phyloP scores from a whole-genome alignment of 2,113 vertebrate species.

The Chroicocephalus ridibundus region DNA sequence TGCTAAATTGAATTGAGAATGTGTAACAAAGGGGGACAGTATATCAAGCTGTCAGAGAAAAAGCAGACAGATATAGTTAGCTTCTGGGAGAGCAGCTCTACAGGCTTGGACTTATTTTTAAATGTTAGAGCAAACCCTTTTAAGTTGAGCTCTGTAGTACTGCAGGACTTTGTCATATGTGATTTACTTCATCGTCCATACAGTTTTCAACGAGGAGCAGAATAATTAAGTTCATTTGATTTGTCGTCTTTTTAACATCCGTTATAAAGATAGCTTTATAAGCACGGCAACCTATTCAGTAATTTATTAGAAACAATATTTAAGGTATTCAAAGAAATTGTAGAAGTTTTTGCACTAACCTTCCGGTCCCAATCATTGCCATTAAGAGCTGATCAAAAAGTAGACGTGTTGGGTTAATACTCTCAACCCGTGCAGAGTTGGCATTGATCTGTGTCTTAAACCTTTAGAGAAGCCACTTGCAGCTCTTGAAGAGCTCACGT shows the following conservation, averaged over 20 bases:
- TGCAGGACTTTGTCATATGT: neutral
- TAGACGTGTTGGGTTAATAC: neutral
- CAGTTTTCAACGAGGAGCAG: constrained; percentile 24
- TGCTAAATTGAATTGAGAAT: constrained; percentile 64
- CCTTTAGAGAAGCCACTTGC: neutral
- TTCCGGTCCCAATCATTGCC: neutral
- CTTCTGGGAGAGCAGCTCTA: constrained; percentile 56
- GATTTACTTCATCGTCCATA: constrained; percentile 41
- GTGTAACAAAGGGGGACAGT: constrained; percentile 59
- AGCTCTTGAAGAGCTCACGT: neutral
- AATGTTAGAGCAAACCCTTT: constrained; percentile 56
- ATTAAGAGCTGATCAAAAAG: neutral
- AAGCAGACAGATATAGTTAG: constrained; percentile 53
- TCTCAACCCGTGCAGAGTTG: neutral
- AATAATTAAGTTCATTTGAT: neutral
- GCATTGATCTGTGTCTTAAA: neutral
- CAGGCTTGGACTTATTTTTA: constrained; percentile 27
- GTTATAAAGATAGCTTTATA: neutral
- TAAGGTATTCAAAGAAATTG: constrained; percentile 13
- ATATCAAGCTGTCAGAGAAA: constrained; percentile 67
- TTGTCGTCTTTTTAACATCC: neutral
- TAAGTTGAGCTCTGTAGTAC: neutral
- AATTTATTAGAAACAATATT: constrained; percentile 53
- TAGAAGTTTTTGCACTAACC: neutral
- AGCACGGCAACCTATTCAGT: neutral